phyloP scores from a whole-genome alignment of 2,113 vertebrate genomes.

The Gobio gobio region DNA sequence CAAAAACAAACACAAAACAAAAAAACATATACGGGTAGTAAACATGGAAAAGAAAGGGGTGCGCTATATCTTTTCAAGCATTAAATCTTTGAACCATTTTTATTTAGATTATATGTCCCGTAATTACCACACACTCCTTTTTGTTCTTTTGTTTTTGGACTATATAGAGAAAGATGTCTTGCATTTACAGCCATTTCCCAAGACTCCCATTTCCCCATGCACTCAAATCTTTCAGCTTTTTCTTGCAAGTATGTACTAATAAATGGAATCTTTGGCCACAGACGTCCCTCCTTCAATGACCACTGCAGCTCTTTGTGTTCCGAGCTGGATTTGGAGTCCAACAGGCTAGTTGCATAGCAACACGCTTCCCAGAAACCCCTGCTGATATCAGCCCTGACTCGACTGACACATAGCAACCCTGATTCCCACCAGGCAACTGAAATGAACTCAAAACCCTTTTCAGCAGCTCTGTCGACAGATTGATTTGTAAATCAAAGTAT shows the following conservation, averaged over 20 bases:
- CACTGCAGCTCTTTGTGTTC: constrained; percentile 51
- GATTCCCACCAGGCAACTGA: constrained; percentile 33
- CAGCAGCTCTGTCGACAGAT: constrained; percentile 23
- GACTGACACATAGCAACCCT: constrained; percentile 48
- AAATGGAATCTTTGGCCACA: background rate
- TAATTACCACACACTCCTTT: background rate
- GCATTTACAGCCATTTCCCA: background rate
- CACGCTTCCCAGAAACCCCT: constrained; percentile 53
- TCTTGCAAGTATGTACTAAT: background rate
- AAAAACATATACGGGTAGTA: too few relatives aligned
- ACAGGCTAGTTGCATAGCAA: constrained; percentile 63
- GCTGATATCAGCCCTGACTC: constrained; percentile 54
- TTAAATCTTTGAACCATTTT: background rate
- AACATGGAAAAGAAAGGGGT: background rate
- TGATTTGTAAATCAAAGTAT: constrained; percentile 35
- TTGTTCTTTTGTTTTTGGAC: background rate
- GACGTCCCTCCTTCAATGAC: constrained; percentile 38
- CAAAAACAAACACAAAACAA: too few relatives aligned
- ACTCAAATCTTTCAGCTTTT: background rate
- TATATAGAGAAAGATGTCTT: background rate
- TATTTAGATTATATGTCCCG: background rate
- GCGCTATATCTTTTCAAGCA: background rate
- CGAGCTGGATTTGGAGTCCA: constrained; percentile 47
- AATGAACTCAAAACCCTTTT: constrained; percentile 43
- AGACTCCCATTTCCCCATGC: background rate